Base-by-base conservation (phyloP, 2,888 invertebrate species). In the Drosophila anomalata region DNA sequence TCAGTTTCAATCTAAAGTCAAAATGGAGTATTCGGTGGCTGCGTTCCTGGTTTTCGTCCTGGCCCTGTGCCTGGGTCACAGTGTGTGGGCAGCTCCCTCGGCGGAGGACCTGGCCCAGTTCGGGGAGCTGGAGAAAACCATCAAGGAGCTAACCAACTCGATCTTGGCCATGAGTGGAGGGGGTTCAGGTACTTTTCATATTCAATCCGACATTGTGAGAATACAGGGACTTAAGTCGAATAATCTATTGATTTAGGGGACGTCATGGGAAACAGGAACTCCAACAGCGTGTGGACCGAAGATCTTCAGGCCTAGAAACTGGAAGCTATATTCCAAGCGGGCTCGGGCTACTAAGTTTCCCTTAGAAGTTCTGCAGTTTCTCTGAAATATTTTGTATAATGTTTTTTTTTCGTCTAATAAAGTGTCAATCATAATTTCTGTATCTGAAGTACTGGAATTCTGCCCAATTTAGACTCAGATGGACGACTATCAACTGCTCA, bases 61-160 rank as follows among this genome's bases (percentile, higher is more conserved):
- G 54, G 7, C 48, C 29, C 9, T 81, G 0, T 11, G 78, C 6
- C 22, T 42, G 7, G 67, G 55, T 5, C 41, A 66, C 3, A 9
- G 17, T 4, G 33, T 17, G 8, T 55, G 46, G 62, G 75, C 86
- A 33, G 88, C 86, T 1, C 83, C 88, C 0, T 52, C 71, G 0
- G 24, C 50, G 12, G 75, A 77, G 8, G 77, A 79, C 7, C 8
- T 61, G 57, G 52, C 61, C 12, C 66, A 75, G n/a, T 75, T 82
- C 11, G 57, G 41, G 9, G 83, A 75, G n/a, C 44, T 85, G 67
- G 88, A 82, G 24, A 66, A 63, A 5, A 73, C 77, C 0, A 69
- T 82, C 8, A 85, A 70, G 70, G 83, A 87, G 20, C 51, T 82
- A 17, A 83, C 88, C 31, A 77, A 66, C 29, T 73, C 88, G 1